Evolutionary conservation across 2,888 invertebrate genomes (phyloP), one percentile per base, ranked within the genome.

Genomic region (Pogonocherus hispidulus): DNA sequence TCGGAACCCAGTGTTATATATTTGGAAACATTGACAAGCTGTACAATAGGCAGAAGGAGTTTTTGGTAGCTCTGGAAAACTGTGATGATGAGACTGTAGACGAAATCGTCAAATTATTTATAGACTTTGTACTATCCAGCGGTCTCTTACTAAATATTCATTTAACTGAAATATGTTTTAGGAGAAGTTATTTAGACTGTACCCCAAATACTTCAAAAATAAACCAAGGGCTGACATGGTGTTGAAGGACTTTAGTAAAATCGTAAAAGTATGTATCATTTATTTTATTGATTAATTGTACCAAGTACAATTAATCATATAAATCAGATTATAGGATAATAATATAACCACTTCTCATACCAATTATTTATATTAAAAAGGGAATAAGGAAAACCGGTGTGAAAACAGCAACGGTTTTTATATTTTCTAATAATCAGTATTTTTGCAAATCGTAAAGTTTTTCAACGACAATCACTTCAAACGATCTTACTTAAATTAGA

Each of bases 121-220:
- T 83, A 14, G 66, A 78, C 41, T 77, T 76, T 67, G 84, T 84
- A 80, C 79, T n/a, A 19, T 47, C 18, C 22, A 52, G n/a, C 11
- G 4, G 22, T 19, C 14, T 20, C 3, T 27, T 27, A 3, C 27
- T n/a, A n/a, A 27, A 27, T 27, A 8, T 8, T 3, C 27, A 27
- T 27, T 27, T 27, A 8, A 55, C 3, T 22, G 11, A 20, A 35
- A 60, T 82, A 55, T 55, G 20, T 55, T 84, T 67, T 62, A 85
- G 85, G 80, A 82, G 73, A 67, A 72, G 14, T 65, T 83, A 49
- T 85, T 85, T 66, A 76, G 83, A 56, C 68, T 81, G 3, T 85
- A 85, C 72, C 82, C 84, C 8, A 63, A 78, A 20, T 85, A 85
- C 71, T 82, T 80, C 22, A 81, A 78, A 69, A 85, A 84, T 66